Conservation (phyloP, 1,140 invertebrate species). For the Meteorus sp. region DNA sequence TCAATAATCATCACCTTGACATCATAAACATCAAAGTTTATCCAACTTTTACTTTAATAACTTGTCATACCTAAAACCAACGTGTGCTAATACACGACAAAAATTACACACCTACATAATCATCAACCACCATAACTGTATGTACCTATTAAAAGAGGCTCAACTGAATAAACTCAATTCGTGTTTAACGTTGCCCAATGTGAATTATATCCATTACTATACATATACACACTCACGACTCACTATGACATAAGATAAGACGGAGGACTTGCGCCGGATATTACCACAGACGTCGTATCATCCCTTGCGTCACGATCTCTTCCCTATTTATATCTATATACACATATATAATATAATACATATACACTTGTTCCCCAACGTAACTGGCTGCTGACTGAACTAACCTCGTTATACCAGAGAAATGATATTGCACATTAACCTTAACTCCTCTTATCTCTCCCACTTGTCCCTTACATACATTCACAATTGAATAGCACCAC, state of each 20-base stretch:
- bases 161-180: no score
- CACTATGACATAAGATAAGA: slow-evolving; percentile 1
- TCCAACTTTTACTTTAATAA: no score
- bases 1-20: no score
- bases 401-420: slow-evolving; percentile 43
- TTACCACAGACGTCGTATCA: slow-evolving; percentile 4
- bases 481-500: no score
- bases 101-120: no score
- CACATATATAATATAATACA: no score
- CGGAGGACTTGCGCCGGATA: slow-evolving; percentile 9
- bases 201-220: not conserved
- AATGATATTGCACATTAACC: slow-evolving; percentile 34
- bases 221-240: no score
- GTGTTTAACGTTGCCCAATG: no score
- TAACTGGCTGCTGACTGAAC: slow-evolving; percentile 36
- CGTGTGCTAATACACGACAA: no score
- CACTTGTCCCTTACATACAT: not conserved
- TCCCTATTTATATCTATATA: no score
- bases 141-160: not conserved
- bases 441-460: not conserved
- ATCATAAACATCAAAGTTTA: no score
- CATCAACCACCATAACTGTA: not conserved
- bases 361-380: slow-evolving; percentile 20
- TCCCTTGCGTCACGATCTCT: slow-evolving; percentile 14
- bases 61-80: no score